Evolutionary conservation across 2,113 vertebrate species (phyloP), one percentile per base, ranked within the genome.

Genomic region (Megaleporinus macrocephalus): DNA sequence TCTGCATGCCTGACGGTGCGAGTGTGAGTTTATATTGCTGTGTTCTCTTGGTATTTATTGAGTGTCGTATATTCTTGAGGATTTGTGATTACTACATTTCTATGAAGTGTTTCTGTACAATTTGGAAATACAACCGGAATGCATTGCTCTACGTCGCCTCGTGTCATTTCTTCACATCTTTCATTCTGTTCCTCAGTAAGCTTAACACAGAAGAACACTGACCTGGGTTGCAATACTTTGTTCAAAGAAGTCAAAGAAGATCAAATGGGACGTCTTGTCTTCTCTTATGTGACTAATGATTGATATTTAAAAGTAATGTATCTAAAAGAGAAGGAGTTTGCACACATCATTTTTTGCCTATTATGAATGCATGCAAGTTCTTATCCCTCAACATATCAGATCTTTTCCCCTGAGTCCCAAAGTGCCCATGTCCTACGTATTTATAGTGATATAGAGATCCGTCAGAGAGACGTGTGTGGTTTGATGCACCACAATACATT

Each of bases 101-200:
- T 92, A 92, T 88, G 77, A 91, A 82, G 80, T 92, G 90, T 90
- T 92, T 88, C 84, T 88, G 91, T 89, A 90, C 72, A 13, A 86
- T 86, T 87, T 86, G 84, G 84, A 83, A 93, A 92, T 91, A 93
- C 88, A 92, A 86, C 82, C 89, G 88, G 89, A 89, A 91, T 93
- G 88, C 88, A 89, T 86, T 86, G 68, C 68, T 83, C 68, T 78
- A 73, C 65, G 26, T 33, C 70, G 57, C 24, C 51, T 33, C 59
- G 6, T 49, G 44, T 76, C 0, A 26, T 59, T 70, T 82, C 55
- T 53, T 49, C 74, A 41, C 12, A 66, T 84, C 26, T 51, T 29
- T 63, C 33, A 66, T 59, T 41, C 66, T 44, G 36, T 70, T 69
- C 33, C 44, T 41, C 66, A 66, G 16, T 7, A 74, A 44, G 9